Conservation (phyloP, 2,113 vertebrate species). For the Axis porcinus region DNA sequence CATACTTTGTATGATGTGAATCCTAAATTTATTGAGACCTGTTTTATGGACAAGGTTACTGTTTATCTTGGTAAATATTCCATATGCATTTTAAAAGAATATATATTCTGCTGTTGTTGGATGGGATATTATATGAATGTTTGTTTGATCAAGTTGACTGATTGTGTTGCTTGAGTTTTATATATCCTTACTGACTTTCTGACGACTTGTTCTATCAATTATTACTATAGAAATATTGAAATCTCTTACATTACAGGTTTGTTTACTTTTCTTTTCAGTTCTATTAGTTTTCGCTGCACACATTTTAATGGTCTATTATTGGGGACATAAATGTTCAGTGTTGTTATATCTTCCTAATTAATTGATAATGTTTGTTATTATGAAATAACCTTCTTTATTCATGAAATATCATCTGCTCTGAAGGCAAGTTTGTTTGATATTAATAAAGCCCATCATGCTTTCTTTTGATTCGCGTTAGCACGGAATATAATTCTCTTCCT, state of each 20-base stretch:
- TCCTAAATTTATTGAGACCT: not conserved
- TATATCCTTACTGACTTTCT: not conserved
- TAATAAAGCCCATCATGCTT: not conserved
- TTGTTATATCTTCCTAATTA: not conserved
- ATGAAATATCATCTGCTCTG: not conserved
- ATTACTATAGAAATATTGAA: not conserved
- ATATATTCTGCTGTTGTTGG: not conserved
- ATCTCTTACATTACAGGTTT: not conserved
- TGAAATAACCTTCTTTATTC: not conserved
- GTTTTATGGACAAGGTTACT: not conserved
- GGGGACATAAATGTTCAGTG: not conserved
- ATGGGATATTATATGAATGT: not conserved
- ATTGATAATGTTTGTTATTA: not conserved
- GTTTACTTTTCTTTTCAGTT: not conserved
- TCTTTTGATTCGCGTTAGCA: not conserved
- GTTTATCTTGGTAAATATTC: not conserved
- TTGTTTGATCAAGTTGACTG: not conserved
- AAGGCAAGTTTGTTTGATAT: not conserved
- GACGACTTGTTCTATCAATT: not conserved
- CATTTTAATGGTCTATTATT: not conserved
- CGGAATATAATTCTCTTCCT: not conserved
- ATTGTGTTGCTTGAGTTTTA: not conserved
- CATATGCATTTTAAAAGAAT: not conserved
- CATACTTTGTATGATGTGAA: not conserved
- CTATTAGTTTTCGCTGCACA: not conserved